These are phyloP conservation scores for Andinoacara biseriatus DNA, from an alignment of 2,113 vertebrate species.

Conservation along the genomic window DNA sequence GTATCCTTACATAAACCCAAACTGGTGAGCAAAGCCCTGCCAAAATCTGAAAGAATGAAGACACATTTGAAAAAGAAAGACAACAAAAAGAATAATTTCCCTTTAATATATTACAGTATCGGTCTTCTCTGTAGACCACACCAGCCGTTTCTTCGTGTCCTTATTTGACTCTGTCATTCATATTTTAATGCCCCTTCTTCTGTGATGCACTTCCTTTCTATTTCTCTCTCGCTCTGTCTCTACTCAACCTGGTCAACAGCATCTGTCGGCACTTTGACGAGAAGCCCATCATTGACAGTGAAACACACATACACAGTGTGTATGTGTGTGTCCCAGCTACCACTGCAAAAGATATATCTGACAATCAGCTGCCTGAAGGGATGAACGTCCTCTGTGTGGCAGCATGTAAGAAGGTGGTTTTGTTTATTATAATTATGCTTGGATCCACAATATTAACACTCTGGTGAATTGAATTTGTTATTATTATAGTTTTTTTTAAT, in stretches of 20 bases:
- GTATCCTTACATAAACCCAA: neutral
- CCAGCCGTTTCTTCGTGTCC: slow-evolving; percentile 5
- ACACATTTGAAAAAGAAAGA: neutral
- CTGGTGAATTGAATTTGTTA: slow-evolving; percentile 37
- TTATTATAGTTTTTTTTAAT: neutral
- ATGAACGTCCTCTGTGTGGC: slow-evolving; percentile 28
- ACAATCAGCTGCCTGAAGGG: slow-evolving; percentile 32
- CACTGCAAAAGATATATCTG: slow-evolving; percentile 14
- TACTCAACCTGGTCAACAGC: slow-evolving; percentile 46
- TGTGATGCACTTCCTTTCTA: slow-evolving; percentile 23
- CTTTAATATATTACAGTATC: neutral
- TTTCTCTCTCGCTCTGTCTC: slow-evolving; percentile 9
- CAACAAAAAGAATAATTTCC: neutral
- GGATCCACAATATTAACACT: neutral
- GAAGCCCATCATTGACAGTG: slow-evolving; percentile 26
- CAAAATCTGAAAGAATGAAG: slow-evolving; percentile 1
- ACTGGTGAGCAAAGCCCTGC: neutral
- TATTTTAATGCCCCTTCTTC: slow-evolving; percentile 41
- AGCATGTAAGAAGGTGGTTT: slow-evolving; percentile 6
- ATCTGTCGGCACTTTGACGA: slow-evolving; percentile 61
- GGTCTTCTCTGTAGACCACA: neutral
- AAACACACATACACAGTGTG: slow-evolving; percentile 1
- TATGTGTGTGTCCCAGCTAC: neutral
- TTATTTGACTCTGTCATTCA: slow-evolving; percentile 27
- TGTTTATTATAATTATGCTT: slow-evolving; percentile 18